Evolutionary conservation across 1,140 invertebrate genomes (phyloP).

Genomic region (Aleiodes sp.): DNA sequence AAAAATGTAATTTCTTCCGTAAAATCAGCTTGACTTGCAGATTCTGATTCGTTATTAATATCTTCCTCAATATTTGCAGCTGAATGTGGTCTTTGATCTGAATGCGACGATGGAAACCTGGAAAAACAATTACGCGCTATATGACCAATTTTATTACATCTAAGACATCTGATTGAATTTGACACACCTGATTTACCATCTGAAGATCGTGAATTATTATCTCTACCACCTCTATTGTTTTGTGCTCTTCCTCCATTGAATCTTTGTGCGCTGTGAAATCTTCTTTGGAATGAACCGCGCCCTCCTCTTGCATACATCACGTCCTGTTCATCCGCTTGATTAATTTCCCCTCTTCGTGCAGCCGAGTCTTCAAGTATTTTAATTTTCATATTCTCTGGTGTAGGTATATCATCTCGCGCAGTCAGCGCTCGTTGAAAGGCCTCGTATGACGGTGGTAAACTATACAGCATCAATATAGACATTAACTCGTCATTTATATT

Average conservation of each 20-base stretch:
- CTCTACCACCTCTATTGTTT: not conserved
- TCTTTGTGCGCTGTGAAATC: not conserved
- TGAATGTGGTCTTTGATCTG: conserved; percentile 13
- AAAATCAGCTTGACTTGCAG: not conserved
- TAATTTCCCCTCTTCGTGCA: not conserved
- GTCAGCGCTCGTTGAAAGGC: not conserved
- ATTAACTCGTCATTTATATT: conserved; percentile 17
- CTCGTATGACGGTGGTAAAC: conserved; percentile 20
- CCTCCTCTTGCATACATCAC: not conserved
- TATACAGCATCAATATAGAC: conserved; percentile 20
- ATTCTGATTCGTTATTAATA: not conserved
- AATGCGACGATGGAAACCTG: not conserved
- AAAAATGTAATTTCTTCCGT: not conserved
- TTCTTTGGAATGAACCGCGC: not conserved
- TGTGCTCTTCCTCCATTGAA: not conserved
- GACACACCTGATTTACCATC: not conserved
- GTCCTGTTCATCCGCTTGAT: not conserved
- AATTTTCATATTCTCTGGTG: conserved; percentile 16
- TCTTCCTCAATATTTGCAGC: not conserved
- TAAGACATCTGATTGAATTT: conserved; percentile 21
- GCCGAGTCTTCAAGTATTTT: conserved; percentile 20
- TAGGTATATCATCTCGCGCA: not conserved
- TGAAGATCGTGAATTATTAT: not conserved
- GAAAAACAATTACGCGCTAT: conserved; percentile 19
- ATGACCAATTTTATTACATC: conserved; percentile 33